Conservation (phyloP, 2,888 invertebrate genomes). For the Malthinus seriepunctatus region DNA sequence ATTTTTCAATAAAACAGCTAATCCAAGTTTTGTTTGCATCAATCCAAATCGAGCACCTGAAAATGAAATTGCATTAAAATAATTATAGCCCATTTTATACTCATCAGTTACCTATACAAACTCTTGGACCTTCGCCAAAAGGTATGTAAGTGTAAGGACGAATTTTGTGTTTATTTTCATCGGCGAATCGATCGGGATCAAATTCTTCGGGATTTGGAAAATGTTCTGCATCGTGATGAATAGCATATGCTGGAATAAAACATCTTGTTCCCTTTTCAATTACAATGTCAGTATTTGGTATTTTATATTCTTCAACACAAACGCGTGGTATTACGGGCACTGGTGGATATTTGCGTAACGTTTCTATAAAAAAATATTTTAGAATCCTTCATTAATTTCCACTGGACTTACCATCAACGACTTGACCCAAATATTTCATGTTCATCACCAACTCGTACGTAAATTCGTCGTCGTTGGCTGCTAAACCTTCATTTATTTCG, state of each 20-base stretch:
- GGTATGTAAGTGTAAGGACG: neutral
- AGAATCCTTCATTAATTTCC: neutral
- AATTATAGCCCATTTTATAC: neutral
- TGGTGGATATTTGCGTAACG: conserved; percentile 42
- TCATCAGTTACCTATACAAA: neutral
- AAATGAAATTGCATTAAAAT: neutral
- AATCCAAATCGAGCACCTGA: neutral
- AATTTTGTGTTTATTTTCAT: neutral
- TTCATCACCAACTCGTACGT: conserved; percentile 56
- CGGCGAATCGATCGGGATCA: conserved; percentile 61
- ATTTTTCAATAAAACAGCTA: neutral
- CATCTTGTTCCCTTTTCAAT: conserved; percentile 37
- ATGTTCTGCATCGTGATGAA: conserved; percentile 37
- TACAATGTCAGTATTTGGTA: conserved; percentile 37
- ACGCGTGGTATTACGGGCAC: conserved; percentile 38
- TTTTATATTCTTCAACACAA: conserved; percentile 37
- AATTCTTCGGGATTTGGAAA: conserved; percentile 60
- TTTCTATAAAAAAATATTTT: conserved; percentile 35
- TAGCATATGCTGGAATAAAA: conserved; percentile 36
- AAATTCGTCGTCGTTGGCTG: conserved; percentile 49
- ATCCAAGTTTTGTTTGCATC: neutral
- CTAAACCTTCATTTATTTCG: conserved; percentile 52
- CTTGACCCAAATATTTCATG: conserved; percentile 56
- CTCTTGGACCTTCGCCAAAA: neutral
- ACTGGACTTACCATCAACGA: conserved; percentile 44